Conservation (phyloP, 2,797 vertebrate species). For the Anas acuta region DNA sequence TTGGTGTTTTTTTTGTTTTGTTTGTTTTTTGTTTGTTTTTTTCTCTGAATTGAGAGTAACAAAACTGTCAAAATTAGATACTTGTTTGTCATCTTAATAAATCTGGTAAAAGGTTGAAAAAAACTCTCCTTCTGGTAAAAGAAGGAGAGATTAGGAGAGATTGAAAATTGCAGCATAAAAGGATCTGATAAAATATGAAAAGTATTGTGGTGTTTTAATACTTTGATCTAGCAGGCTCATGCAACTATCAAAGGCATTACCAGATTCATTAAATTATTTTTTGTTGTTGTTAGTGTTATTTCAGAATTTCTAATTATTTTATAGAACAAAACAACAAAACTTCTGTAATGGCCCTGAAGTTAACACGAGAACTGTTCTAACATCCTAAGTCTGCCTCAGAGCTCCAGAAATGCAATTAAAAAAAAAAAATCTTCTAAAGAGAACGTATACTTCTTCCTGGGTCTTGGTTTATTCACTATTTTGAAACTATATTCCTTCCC, state of each 20-base stretch:
- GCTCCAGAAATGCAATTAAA: not conserved
- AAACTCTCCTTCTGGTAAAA: no score
- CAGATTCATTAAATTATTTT: not conserved
- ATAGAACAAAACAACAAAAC: not conserved
- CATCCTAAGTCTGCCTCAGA: not conserved
- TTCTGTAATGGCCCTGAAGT: not conserved
- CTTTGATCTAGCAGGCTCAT: not conserved
- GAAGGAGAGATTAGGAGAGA: not conserved
- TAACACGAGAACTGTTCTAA: not conserved
- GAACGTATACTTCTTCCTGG: not conserved
- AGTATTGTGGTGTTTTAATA: not conserved
- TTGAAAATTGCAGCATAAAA: slow-evolving; percentile 3
- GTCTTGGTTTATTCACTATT: not conserved
- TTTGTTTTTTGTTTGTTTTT: not conserved
- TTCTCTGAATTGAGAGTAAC: not conserved
- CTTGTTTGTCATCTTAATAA: not conserved
- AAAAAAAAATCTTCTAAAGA: not conserved
- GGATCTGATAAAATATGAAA: not conserved
- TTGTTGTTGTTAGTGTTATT: not conserved
- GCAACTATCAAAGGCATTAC: not conserved
- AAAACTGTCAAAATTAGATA: slow-evolving; percentile 20
- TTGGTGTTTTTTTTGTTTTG: not conserved
- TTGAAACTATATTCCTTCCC: not conserved
- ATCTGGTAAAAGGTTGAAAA: not conserved
- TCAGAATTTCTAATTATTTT: not conserved